Conservation (phyloP, 2,797 vertebrate genomes). For the Brachyalestes nurse region DNA sequence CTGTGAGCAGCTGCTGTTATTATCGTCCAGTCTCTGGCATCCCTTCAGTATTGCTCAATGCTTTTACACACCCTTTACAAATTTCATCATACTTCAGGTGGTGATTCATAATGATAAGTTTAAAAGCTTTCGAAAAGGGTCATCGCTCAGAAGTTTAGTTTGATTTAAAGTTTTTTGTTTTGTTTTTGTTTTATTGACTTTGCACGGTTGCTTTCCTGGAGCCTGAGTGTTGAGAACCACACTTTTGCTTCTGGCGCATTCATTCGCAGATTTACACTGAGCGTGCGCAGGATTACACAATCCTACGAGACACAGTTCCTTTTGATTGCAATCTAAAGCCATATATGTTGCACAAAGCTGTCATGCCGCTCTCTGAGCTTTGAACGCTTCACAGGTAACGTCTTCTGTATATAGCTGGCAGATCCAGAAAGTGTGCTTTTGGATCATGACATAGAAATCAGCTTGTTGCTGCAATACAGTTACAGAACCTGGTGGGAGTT, state of each 20-base stretch:
- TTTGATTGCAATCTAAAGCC: neutral
- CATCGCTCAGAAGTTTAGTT: neutral
- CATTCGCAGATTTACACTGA: neutral
- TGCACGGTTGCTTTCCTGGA: neutral
- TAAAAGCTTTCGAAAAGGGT: neutral
- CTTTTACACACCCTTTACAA: neutral
- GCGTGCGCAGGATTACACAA: neutral
- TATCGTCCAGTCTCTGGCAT: neutral
- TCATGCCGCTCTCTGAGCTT: neutral
- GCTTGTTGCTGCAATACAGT: neutral
- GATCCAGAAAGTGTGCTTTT: neutral
- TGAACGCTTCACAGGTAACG: neutral
- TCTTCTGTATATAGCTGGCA: neutral
- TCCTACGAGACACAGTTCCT: neutral
- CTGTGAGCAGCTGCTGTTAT: neutral
- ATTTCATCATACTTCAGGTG: neutral
- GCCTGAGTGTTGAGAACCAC: neutral
- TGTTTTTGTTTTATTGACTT: too few relatives aligned
- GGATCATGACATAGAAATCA: neutral
- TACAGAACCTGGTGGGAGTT: neutral
- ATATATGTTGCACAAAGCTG: neutral
- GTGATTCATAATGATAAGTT: neutral
- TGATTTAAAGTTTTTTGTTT: neutral
- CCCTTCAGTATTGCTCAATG: neutral
- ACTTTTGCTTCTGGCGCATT: slow-evolving; percentile 1